Evolutionary conservation across 2,797 vertebrate species (phyloP).

Genomic region (Eulemur rubriventer): DNA sequence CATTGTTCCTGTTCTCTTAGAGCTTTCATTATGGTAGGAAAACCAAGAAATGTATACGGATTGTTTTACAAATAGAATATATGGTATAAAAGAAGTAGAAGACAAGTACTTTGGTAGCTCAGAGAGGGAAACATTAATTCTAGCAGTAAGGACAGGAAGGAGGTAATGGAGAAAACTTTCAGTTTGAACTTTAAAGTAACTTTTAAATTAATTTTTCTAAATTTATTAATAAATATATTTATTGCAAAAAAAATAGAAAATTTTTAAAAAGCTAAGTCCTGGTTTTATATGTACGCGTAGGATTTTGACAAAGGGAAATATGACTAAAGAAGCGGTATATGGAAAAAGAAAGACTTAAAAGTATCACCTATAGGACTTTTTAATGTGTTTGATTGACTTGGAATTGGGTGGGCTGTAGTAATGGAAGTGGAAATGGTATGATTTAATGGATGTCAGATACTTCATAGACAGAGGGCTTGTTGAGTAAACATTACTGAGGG

Average conservation of each 20-base stretch:
- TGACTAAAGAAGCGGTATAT: neutral
- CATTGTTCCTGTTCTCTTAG: neutral
- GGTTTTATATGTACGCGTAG: neutral
- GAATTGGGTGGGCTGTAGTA: too few relatives aligned
- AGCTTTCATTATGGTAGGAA: neutral
- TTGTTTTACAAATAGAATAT: neutral
- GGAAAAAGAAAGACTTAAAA: neutral
- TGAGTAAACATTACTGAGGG: neutral
- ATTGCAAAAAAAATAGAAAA: neutral
- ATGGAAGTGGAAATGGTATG: neutral
- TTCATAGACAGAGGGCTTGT: neutral
- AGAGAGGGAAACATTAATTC: neutral
- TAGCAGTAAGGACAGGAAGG: neutral
- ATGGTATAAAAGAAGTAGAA: neutral
- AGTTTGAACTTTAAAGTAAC: neutral
- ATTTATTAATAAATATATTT: neutral
- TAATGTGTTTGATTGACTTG: neutral
- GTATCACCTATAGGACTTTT: neutral
- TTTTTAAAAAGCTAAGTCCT: neutral
- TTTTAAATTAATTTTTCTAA: neutral
- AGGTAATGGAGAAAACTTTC: neutral
- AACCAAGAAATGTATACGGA: neutral
- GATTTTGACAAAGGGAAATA: neutral
- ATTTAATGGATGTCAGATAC: neutral
- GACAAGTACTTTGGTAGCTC: neutral